phyloP scores from a whole-genome alignment of 2,113 vertebrate species.

The Chrysochloris asiatica region DNA sequence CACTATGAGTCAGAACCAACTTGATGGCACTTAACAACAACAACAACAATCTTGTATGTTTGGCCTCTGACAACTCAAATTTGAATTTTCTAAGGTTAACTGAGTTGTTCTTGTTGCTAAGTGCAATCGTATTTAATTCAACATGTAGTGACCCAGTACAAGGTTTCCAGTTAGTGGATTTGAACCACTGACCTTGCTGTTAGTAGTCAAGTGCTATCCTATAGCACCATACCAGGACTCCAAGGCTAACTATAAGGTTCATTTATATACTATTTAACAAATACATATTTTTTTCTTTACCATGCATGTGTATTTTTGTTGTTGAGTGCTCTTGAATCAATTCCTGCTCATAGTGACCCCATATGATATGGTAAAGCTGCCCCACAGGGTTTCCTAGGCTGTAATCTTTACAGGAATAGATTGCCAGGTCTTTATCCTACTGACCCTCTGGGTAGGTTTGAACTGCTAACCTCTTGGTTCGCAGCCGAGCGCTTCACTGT shows the following conservation, averaged over 20 bases:
- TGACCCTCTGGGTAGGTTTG: background rate
- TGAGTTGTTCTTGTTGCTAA: no score
- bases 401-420: background rate
- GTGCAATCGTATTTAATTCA: no score
- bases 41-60: background rate
- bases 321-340: background rate
- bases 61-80: slow-evolving; percentile 31
- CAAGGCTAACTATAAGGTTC: slow-evolving; percentile 22
- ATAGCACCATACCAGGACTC: no score
- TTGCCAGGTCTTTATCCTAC: background rate
- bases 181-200: no score
- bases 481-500: background rate
- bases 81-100: slow-evolving; percentile 49
- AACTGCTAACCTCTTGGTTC: background rate
- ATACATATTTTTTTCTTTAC: background rate
- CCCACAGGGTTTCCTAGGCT: background rate
- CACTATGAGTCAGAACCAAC: no score
- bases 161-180: no score
- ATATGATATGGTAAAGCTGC: background rate
- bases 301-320: background rate
- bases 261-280: background rate
- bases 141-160: no score
- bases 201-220: no score
- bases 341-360: background rate
- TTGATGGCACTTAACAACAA: no score